These are phyloP conservation scores for Drosophila barbarae DNA, from an alignment of 2,888 invertebrate genomes.

Conservation along the genomic window DNA sequence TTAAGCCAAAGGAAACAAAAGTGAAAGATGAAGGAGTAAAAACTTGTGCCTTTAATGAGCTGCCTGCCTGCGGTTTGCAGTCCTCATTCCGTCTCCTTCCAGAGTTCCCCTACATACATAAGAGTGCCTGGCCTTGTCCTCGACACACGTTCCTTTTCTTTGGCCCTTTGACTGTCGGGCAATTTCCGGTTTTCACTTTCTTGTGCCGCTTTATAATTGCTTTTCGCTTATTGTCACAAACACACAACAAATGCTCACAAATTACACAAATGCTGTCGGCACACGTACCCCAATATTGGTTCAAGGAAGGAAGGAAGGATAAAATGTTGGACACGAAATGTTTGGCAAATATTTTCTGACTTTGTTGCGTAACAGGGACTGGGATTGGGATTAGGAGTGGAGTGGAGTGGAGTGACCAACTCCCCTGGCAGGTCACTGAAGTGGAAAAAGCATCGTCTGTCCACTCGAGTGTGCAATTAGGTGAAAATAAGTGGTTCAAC, in stretches of 20 bases:
- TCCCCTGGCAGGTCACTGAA: constrained; percentile 24
- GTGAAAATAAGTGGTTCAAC: constrained; percentile 76
- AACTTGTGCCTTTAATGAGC: constrained; percentile 42
- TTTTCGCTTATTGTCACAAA: constrained; percentile 53
- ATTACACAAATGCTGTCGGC: constrained; percentile 52
- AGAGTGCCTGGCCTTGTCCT: constrained; percentile 1
- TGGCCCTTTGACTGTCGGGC: constrained; percentile 8
- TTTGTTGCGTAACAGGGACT: constrained; percentile 47
- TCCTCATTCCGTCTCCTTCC: background rate
- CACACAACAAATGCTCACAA: constrained; percentile 54
- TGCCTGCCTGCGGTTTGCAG: constrained; percentile 34
- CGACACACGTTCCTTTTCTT: constrained; percentile 15
- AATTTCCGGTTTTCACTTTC: constrained; percentile 60
- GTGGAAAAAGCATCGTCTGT: constrained; percentile 60
- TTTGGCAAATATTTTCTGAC: constrained; percentile 63
- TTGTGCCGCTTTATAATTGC: constrained; percentile 54
- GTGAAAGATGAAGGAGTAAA: constrained; percentile 16
- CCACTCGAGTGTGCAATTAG: constrained; percentile 75
- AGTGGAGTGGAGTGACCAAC: background rate
- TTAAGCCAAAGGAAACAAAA: constrained; percentile 26
- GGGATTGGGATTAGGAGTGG: background rate
- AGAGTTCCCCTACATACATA: background rate
- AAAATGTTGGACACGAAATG: constrained; percentile 23
- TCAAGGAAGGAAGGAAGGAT: constrained; percentile 20
- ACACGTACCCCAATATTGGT: constrained; percentile 36